These are phyloP conservation scores for Nymphalis urticae DNA, from an alignment of 2,888 invertebrate genomes.

Conservation along the genomic window DNA sequence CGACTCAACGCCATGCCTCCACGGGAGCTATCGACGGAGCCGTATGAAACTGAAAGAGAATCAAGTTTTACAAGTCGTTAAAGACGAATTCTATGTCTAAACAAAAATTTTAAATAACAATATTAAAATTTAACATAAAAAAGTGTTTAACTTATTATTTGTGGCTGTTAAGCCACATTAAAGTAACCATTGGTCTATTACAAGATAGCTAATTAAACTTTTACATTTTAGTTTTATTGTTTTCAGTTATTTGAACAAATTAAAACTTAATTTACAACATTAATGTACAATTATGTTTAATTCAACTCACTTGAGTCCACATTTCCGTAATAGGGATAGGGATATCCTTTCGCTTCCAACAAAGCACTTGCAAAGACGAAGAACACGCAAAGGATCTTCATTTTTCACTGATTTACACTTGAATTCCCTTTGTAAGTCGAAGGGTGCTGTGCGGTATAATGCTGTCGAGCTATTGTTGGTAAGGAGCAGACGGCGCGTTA, in stretches of 20 bases:
- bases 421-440: slow-evolving; percentile 45
- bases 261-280: not conserved
- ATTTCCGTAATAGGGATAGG: slow-evolving; percentile 71
- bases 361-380: slow-evolving; percentile 55
- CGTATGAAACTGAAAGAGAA: slow-evolving; percentile 62
- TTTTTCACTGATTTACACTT: slow-evolving; percentile 47
- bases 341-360: slow-evolving; percentile 60
- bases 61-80: not conserved
- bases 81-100: not conserved
- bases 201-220: no score
- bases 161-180: no score
- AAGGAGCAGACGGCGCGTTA: slow-evolving; percentile 55
- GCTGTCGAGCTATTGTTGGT: slow-evolving; percentile 59
- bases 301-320: slow-evolving; percentile 68
- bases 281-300: not conserved
- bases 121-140: not conserved
- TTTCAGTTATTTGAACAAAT: no score
- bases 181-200: no score
- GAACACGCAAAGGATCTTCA: slow-evolving; percentile 56
- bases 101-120: not conserved
- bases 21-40: slow-evolving; percentile 62
- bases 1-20: slow-evolving; percentile 72
- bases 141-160: not conserved
- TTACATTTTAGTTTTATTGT: no score
- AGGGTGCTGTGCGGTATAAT: slow-evolving; percentile 57